phyloP scores from a whole-genome alignment of 2,797 vertebrate species.

The Ceryle rudis region DNA sequence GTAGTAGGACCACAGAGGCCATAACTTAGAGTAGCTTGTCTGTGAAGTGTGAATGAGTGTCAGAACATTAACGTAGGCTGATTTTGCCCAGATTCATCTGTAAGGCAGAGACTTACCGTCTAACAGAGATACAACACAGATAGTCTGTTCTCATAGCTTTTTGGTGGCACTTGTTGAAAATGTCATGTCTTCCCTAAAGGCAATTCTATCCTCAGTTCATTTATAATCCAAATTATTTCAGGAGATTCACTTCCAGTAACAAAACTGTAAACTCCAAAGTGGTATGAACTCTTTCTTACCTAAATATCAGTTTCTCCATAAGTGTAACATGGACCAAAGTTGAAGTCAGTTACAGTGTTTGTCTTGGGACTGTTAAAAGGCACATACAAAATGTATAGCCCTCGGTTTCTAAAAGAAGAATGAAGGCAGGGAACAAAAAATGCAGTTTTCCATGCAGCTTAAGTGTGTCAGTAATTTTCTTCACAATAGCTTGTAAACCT shows the following conservation, averaged over 20 bases:
- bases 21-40: neutral
- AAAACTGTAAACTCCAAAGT: neutral
- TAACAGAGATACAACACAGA: neutral
- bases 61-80: neutral
- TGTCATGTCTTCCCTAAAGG: rapidly evolving
- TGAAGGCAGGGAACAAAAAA: neutral
- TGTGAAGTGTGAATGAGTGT: rapidly evolving
- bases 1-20: neutral
- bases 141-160: neutral
- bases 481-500: neutral
- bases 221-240: neutral
- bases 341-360: neutral
- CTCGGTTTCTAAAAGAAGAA: neutral
- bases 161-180: neutral
- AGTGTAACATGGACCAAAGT: neutral
- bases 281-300: neutral
- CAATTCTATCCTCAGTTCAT: rapidly evolving
- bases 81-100: too few relatives aligned
- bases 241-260: neutral
- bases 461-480: neutral
- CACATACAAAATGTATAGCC: rapidly evolving
- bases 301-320: neutral
- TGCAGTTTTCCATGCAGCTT: neutral
- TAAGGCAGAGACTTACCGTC: neutral
- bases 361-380: neutral